phyloP scores from a whole-genome alignment of 2,888 invertebrate genomes.

The Lasioglossum marginatum region DNA sequence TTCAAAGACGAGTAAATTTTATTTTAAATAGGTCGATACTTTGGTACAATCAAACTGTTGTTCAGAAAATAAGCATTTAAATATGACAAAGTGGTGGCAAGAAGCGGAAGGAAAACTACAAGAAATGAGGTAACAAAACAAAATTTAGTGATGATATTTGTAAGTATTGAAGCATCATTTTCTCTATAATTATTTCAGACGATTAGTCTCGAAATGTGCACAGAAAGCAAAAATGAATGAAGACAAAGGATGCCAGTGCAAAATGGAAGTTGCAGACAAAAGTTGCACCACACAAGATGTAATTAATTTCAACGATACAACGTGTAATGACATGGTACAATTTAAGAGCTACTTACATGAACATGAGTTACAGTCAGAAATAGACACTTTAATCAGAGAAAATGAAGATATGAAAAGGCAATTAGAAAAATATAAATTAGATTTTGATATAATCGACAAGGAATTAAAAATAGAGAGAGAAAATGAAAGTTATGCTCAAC shows the following conservation, averaged over 20 bases:
- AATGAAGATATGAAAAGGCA: slow-evolving; percentile 73
- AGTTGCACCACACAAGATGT: slow-evolving; percentile 29
- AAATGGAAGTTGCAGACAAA: slow-evolving; percentile 36
- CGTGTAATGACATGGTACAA: slow-evolving; percentile 9
- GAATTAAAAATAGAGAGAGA: slow-evolving; percentile 70
- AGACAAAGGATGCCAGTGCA: slow-evolving; percentile 47
- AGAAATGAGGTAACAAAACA: slow-evolving; percentile 68
- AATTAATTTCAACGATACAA: not conserved
- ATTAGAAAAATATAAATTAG: slow-evolving; percentile 70
- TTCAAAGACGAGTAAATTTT: not conserved
- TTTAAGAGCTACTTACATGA: slow-evolving; percentile 18
- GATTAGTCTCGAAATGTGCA: slow-evolving; percentile 5
- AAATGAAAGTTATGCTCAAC: slow-evolving; percentile 38
- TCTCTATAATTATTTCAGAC: slow-evolving; percentile 28
- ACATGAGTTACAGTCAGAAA: slow-evolving; percentile 48
- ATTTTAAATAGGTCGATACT: slow-evolving; percentile 67
- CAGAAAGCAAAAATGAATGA: slow-evolving; percentile 24
- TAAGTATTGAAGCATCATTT: not conserved
- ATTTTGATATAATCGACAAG: slow-evolving; percentile 74
- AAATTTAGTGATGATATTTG: not conserved
- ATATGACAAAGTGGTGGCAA: slow-evolving; percentile 66
- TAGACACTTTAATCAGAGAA: slow-evolving; percentile 60
- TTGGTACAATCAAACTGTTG: slow-evolving; percentile 66
- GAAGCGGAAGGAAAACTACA: slow-evolving; percentile 67
- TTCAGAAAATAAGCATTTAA: slow-evolving; percentile 68